Conservation (phyloP, 2,797 vertebrate genomes). For the Podarcis lilfordi region DNA sequence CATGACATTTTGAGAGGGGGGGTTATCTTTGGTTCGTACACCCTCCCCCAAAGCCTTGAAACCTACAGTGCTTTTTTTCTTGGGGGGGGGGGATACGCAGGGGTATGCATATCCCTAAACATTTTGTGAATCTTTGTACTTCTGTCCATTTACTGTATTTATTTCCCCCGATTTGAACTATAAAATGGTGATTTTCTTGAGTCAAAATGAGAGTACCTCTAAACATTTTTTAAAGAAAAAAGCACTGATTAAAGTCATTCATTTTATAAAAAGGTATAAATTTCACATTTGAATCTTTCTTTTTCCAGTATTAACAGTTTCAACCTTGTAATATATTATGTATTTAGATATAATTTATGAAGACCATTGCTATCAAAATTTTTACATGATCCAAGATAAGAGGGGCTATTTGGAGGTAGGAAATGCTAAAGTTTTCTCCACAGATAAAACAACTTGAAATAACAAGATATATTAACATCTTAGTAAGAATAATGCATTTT, state of each 20-base stretch:
- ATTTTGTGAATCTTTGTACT: too few relatives aligned
- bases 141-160: too few relatives aligned
- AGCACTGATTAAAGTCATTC: too few relatives aligned
- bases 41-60: background rate
- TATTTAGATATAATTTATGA: background rate
- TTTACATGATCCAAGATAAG: conserved; percentile 46
- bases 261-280: too few relatives aligned
- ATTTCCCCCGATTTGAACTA: too few relatives aligned
- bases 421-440: conserved; percentile 8
- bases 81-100: too few relatives aligned
- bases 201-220: too few relatives aligned
- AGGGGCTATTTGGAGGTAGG: conserved; percentile 31
- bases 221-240: too few relatives aligned
- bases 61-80: too few relatives aligned
- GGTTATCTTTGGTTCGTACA: too few relatives aligned
- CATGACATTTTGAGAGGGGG: background rate
- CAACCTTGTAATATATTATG: background rate
- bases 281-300: background rate
- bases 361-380: conserved; percentile 5
- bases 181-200: too few relatives aligned
- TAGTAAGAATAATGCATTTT: conserved; percentile 19
- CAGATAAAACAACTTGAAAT: conserved; percentile 27
- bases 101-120: too few relatives aligned
- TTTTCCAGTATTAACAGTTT: background rate
- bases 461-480: conserved; percentile 18